Evolutionary conservation across 1,140 invertebrate species (phyloP).

Genomic region (Leptopilina boulardi): DNA sequence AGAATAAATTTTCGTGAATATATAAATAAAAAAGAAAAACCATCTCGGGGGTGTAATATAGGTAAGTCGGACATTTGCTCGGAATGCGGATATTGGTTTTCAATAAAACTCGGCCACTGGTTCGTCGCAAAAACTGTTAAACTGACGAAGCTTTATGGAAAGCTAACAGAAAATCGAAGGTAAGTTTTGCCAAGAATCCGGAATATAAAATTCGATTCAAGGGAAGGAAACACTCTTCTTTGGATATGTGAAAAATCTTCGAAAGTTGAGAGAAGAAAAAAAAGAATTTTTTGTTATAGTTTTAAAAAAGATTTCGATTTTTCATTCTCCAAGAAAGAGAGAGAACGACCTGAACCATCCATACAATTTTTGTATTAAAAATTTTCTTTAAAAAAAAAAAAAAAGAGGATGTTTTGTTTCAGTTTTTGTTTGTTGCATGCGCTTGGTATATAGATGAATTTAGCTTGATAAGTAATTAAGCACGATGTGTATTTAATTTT

Average conservation of each 20-base stretch:
- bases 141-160: not conserved
- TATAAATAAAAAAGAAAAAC: not conserved
- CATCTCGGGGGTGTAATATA: not conserved
- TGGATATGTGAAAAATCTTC: not conserved
- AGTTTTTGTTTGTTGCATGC: not conserved
- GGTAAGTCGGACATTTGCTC: constrained; percentile 28
- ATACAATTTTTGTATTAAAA: not conserved
- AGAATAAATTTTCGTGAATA: not conserved
- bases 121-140: constrained; percentile 36
- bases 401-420: too few relatives aligned
- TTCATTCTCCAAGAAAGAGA: not conserved
- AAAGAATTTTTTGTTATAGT: too few relatives aligned
- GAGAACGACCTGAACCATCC: constrained; percentile 9
- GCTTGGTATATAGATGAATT: not conserved
- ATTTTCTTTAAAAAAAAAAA: too few relatives aligned
- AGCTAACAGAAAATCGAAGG: not conserved
- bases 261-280: too few relatives aligned
- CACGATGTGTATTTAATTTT: not conserved
- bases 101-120: constrained; percentile 50
- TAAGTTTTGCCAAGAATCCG: not conserved
- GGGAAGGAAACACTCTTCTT: not conserved
- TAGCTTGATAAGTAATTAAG: not conserved
- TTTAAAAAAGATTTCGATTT: not conserved
- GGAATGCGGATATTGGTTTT: constrained; percentile 50
- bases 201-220: not conserved